Conservation (phyloP, 2,113 vertebrate genomes). For the Aegypius monachus region DNA sequence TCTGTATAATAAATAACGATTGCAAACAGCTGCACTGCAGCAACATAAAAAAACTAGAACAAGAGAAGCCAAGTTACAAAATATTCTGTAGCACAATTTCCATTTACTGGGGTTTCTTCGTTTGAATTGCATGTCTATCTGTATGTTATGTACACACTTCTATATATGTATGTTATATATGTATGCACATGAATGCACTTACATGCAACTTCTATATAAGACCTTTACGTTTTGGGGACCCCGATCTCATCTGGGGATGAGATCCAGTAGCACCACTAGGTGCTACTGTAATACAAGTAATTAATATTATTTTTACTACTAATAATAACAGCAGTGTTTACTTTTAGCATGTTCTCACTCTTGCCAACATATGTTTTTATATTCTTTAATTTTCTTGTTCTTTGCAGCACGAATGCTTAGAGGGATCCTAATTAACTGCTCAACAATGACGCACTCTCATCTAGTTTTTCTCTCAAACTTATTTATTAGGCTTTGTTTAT, state of each 20-base stretch:
- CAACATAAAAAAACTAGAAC: neutral
- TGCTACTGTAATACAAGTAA: conserved; percentile 69
- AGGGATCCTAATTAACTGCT: conserved; percentile 29
- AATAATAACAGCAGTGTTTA: conserved; percentile 13
- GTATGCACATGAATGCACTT: neutral
- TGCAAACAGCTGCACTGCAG: neutral
- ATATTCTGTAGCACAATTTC: neutral
- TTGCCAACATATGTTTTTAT: neutral
- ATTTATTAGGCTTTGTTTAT: conserved; percentile 54
- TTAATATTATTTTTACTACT: conserved; percentile 58
- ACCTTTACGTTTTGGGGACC: neutral
- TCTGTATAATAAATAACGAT: neutral
- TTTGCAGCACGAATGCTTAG: neutral
- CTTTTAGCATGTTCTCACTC: neutral
- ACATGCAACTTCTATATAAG: neutral
- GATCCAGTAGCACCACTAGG: conserved; percentile 58
- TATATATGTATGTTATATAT: fast-evolving
- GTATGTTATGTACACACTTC: fast-evolving
- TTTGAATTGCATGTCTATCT: neutral
- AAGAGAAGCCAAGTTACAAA: neutral
- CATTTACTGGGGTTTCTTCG: neutral
- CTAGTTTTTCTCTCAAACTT: conserved; percentile 61
- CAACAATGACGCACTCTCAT: conserved; percentile 17
- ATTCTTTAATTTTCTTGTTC: conserved; percentile 15
- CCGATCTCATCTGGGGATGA: conserved; percentile 6